These are phyloP conservation scores for Carabus problematicus DNA, from an alignment of 2,888 invertebrate genomes.

Conservation along the genomic window DNA sequence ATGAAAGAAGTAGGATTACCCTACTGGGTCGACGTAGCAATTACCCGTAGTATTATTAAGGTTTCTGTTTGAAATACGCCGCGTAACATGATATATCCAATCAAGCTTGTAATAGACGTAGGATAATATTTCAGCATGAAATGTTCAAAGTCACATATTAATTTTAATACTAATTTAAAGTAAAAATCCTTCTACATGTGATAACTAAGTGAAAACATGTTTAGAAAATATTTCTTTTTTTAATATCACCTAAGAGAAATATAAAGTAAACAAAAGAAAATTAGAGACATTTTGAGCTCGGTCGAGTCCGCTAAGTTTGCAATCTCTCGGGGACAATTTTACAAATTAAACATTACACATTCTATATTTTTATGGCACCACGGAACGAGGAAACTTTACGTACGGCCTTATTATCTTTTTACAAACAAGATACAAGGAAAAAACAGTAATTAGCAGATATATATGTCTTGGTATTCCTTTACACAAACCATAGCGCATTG, in stretches of 20 bases:
- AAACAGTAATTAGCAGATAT: too few species aligned
- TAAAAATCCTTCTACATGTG: too few species aligned
- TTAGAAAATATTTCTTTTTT: too few species aligned
- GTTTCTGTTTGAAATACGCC: conserved; percentile 26
- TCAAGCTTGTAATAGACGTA: conserved; percentile 31
- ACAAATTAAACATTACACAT: conserved; percentile 27
- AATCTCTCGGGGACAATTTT: conserved; percentile 16
- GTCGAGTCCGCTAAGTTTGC: conserved; percentile 11
- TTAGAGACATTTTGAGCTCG: conserved; percentile 19
- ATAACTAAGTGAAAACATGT: too few species aligned
- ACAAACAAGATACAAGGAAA: too few species aligned
- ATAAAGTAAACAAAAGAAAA: conserved; percentile 31
- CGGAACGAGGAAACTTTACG: too few species aligned
- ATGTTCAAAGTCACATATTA: not conserved
- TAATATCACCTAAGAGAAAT: conserved; percentile 8
- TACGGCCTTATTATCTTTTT: too few species aligned
- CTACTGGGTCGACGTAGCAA: conserved; percentile 11
- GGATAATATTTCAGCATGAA: not conserved
- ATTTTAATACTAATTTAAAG: not conserved
- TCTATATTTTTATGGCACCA: conserved; percentile 26
- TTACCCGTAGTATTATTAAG: conserved; percentile 23
- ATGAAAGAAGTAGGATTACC: conserved; percentile 35
- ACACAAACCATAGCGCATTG: too few species aligned
- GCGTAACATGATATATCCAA: conserved; percentile 27
- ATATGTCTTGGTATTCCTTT: too few species aligned